A percentile compares a stretch with the other conserved stretches of the same genome.
phyloP scores from a whole-genome alignment of 2,888 invertebrate genomes.

The Phragmatobia fuliginosa region DNA sequence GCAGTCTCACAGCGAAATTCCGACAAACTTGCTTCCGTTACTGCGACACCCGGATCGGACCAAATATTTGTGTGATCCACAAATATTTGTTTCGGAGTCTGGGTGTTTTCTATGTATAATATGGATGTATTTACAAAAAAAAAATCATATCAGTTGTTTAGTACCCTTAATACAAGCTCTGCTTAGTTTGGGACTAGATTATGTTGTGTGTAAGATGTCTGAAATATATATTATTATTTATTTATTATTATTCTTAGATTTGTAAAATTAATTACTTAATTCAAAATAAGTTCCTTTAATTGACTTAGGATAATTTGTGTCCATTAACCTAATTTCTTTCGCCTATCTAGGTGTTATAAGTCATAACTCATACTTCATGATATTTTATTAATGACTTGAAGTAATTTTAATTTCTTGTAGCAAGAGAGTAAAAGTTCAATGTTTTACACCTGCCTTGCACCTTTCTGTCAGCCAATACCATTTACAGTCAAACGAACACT shows the following conservation, averaged over 20 bases:
- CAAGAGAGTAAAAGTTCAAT: slow-evolving; percentile 34
- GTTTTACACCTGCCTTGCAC: slow-evolving; percentile 43
- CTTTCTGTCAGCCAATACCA: slow-evolving; percentile 40
- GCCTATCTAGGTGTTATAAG: not conserved
- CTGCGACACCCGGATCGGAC: no score
- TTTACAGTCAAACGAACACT: slow-evolving; percentile 17
- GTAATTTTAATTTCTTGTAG: not conserved
- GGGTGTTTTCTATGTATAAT: no score
- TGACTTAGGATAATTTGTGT: not conserved
- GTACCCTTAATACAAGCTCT: no score
- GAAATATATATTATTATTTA: no score
- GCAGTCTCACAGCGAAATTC: slow-evolving; percentile 7
- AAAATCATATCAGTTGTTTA: no score
- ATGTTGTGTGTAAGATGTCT: no score
- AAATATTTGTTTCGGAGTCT: no score
- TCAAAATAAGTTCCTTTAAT: not conserved
- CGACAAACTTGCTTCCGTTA: slow-evolving; percentile 14
- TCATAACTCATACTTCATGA: not conserved
- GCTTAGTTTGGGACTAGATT: no score
- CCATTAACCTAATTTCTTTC: not conserved
- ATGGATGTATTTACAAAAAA: no score
- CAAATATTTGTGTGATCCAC: no score
- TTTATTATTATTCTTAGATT: no score
- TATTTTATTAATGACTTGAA: slow-evolving; percentile 5
- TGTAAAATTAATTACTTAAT: slow-evolving; percentile 6